Evolutionary conservation across 2,113 vertebrate genomes (phyloP), one percentile per base, ranked within the genome.

Genomic region (Ptilonorhynchus violaceus): DNA sequence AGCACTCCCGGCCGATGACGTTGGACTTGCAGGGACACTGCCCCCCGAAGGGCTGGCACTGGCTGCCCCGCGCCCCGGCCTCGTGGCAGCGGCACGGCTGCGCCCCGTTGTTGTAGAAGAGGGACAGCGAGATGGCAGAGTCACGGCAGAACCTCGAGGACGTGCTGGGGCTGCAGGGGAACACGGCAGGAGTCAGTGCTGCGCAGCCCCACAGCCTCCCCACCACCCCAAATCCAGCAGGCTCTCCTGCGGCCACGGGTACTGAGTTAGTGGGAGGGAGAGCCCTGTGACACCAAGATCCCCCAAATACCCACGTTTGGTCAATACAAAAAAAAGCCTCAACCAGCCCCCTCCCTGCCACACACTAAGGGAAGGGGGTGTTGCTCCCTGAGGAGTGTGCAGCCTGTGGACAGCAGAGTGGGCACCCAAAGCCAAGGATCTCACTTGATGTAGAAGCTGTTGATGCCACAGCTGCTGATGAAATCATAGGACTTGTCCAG

Each of bases 401-500:
- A 88, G 39, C 62, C 14, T 19, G 4, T 0, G 1, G 28, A 15
- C 8, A 67, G 41, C 46, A 66, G 13, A 68, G 44, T 2, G 4
- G 56, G 41, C n/a, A 70, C 37, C 23, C 80, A 69, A 39, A 49
- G 47, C 42, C 80, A 84, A 76, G 22, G 24, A n/a, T 72, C 98
- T 97, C 96, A 99, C 99, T 98, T 98, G 97, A 99, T 96, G 86
- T 99, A 97, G 96, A 99, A 99, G 92, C 99, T 98, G 62, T 99
- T 99, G 87, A 98, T 93, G n/a, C 99, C 98, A 5, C 99, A 99
- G 93, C 85, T 99, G 97, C 98, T 99, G 98, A 99, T 99, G 94
- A 99, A 99, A 96, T 99, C 98, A 1, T 99, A 99, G 3, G 99
- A 99, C 67, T 99, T 99, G 95, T 99, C 99, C 93, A 99, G 94